Evolutionary conservation across 1,140 invertebrate genomes (phyloP).

Genomic region (Lordiphosa collinella): DNA sequence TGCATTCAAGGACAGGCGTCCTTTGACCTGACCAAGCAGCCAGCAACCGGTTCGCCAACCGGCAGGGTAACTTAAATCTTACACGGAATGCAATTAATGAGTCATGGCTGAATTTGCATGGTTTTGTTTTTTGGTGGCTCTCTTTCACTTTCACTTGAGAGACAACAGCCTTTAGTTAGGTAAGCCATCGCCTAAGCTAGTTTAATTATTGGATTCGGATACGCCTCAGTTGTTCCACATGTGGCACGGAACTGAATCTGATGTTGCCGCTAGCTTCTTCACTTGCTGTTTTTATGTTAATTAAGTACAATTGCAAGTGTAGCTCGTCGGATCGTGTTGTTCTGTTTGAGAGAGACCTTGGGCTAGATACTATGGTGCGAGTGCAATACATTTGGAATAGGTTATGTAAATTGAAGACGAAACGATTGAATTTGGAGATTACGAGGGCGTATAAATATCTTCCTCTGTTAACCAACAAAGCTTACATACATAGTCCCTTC

Average conservation of each 20-base stretch:
- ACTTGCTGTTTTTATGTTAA: constrained; percentile 43
- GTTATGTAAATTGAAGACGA: constrained; percentile 23
- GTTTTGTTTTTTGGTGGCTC: not conserved
- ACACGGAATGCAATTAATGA: constrained; percentile 12
- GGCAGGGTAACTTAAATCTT: not conserved
- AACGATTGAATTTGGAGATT: constrained; percentile 3
- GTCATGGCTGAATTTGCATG: constrained; percentile 1
- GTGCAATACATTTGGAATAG: constrained; percentile 36
- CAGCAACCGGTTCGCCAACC: constrained; percentile 22
- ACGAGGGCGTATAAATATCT: too few relatives aligned
- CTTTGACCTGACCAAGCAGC: constrained; percentile 40
- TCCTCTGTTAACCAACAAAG: too few relatives aligned
- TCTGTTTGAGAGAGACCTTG: constrained; percentile 38
- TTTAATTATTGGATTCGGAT: constrained; percentile 4
- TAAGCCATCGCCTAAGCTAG: constrained; percentile 16
- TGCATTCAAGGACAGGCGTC: constrained; percentile 54
- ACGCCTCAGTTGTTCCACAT: constrained; percentile 52
- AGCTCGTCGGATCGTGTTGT: constrained; percentile 42
- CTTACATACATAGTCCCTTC: too few relatives aligned
- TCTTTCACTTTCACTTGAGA: constrained; percentile 44
- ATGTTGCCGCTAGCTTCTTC: constrained; percentile 15
- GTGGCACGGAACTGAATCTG: constrained; percentile 48
- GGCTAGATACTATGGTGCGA: constrained; percentile 44
- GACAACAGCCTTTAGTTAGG: not conserved
- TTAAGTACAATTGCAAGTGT: constrained; percentile 22